Evolutionary conservation across 2,797 vertebrate genomes (phyloP), one percentile per base, ranked within the genome.

Genomic region (Scolopax rusticola): DNA sequence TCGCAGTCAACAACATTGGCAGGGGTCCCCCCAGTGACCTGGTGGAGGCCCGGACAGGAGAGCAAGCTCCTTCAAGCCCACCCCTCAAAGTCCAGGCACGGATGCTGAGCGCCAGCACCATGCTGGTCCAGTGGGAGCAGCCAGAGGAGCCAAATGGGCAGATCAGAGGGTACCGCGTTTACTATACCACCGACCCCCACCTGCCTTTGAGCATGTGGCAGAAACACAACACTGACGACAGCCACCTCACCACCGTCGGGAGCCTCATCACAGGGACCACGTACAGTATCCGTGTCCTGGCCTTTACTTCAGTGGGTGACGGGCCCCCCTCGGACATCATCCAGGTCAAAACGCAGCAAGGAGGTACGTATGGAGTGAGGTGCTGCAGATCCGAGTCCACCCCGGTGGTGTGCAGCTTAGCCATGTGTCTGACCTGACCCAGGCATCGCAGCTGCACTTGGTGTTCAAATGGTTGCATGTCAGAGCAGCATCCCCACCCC

Each of bases 81-180:
- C 99, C 99, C 0, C 98, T 99, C 78, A 98, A 98, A 5, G 98
- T 99, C 13, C 99, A 99, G 96, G 99, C 99, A 0, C 98, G 99
- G 57, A 99, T 99, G 99, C 97, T 99, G 90, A 99, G 99, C 0
- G 98, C 99, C 95, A 99, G 98, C 97, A 99, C 99, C 74, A 99
- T 99, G 98, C 97, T 99, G 90, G 99, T 99, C 15, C 99, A 99
- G 92, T 99, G 99, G 99, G 99, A 99, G 83, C 98, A 99, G 5
- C 99, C 99, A 0, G 99, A 99, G 95, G 99, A 99, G 89, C 98
- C 99, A 82, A 99, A 99, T 0, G 99, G 99, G 6, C 98, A 99
- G 89, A 98, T 99, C 79, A 98, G 98, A 8, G 99, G 99, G 15
- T 99, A 99, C 97, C 98, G 99, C 0, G 98, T 99, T 61, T 99